Evolutionary conservation across 2,797 vertebrate genomes (phyloP).

Genomic region (Champsocephalus esox): DNA sequence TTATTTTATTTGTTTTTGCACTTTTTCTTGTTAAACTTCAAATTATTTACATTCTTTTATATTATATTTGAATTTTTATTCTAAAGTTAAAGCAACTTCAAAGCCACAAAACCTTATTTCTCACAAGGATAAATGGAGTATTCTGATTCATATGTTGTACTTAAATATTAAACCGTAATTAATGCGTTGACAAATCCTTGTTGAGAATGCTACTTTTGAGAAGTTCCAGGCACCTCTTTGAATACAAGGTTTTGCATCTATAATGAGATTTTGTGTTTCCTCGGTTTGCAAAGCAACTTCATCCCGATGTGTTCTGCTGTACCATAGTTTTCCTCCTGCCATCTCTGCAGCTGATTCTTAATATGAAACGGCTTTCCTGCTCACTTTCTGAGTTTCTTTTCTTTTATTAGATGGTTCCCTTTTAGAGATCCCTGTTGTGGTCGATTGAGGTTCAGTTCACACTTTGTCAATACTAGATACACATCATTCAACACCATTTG

Average conservation of each 20-base stretch:
- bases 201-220: conserved; percentile 1
- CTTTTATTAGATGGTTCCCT: not conserved
- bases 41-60: no score
- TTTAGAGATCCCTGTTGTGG: not conserved
- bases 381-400: not conserved
- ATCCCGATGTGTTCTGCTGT: conserved; percentile 1
- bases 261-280: conserved; percentile 26
- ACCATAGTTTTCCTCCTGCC: conserved; percentile 5
- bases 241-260: conserved; percentile 9
- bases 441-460: not conserved
- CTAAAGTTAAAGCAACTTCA: no score
- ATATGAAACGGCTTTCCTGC: conserved; percentile 11
- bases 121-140: no score
- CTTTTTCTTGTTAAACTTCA: no score
- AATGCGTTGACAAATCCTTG: not conserved
- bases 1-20: no score
- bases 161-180: not conserved
- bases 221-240: conserved; percentile 6
- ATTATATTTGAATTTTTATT: no score
- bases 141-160: no score
- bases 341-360: not conserved
- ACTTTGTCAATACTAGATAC: conserved; percentile 4
- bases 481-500: not conserved
- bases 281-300: conserved; percentile 9
- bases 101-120: no score